Percentiles rank a stretch among this genome's conserved stretches.
These are phyloP conservation scores for Eupithecia dodoneata DNA, from an alignment of 2,888 invertebrate species.

Conservation along the genomic window DNA sequence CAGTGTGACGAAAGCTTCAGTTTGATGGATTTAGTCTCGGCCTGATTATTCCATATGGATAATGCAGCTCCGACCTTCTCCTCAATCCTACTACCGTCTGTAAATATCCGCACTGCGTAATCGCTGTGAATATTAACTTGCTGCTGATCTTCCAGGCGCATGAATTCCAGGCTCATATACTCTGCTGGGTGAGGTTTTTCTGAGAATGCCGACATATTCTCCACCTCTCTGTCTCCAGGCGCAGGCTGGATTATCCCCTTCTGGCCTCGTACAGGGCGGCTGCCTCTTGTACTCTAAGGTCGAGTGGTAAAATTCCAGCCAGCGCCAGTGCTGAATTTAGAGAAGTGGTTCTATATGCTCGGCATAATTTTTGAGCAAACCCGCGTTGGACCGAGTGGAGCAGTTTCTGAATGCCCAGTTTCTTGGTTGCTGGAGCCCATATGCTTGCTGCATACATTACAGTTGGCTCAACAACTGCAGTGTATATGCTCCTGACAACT, in stretches of 20 bases:
- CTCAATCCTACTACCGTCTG: constrained; percentile 13
- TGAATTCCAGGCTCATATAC: background rate
- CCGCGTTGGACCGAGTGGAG: too few relatives aligned
- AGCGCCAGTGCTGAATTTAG: too few relatives aligned
- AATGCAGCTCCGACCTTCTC: constrained; percentile 13
- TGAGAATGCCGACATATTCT: background rate
- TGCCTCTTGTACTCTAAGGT: too few relatives aligned
- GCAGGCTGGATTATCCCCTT: background rate
- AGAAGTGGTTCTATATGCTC: too few relatives aligned
- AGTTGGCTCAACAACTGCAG: too few relatives aligned
- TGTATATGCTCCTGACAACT: too few relatives aligned
- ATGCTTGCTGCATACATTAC: too few relatives aligned
- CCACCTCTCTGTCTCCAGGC: background rate
- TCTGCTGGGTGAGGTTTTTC: background rate
- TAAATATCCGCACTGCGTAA: background rate
- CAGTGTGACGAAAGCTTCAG: constrained; percentile 9
- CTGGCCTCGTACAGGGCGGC: background rate
- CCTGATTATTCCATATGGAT: too few relatives aligned
- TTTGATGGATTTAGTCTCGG: constrained; percentile 15
- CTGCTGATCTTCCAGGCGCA: background rate
- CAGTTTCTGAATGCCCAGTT: too few relatives aligned
- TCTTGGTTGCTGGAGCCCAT: too few relatives aligned
- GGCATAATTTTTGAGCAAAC: too few relatives aligned
- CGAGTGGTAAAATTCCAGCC: too few relatives aligned
- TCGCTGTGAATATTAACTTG: background rate